Evolutionary conservation across 2,113 vertebrate genomes (phyloP), one percentile per base, ranked within the genome.

Genomic region (Lophura nycthemera): DNA sequence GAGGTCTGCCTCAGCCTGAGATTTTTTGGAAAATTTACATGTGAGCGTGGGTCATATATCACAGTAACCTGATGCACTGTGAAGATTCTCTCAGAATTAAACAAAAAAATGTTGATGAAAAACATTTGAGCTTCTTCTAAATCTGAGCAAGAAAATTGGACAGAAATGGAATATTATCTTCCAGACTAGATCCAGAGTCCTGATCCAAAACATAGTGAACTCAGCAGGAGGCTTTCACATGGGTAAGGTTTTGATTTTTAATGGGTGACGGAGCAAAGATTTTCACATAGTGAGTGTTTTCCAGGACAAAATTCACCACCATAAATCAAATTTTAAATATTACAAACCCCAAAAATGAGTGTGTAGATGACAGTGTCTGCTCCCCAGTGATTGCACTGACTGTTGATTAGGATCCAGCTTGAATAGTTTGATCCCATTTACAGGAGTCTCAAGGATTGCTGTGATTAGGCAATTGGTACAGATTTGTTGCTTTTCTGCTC

Each of bases 301-400:
- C 90, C 93, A 95, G 76, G 66, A 90, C 0, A 4, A 72, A 88
- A 54, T 81, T 92, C 94, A 52, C 52, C 61, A 22, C 90, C 76
- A 94, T 94, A 95, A 95, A 95, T 96, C 91, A 97, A 86, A 91
- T 0, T 0, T 77, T 90, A 54, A 97, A 95, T 88, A 75, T 94
- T 95, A 76, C 73, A 77, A 88, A 91, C n/a, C 36, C 79, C 76
- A 72, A 6, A 91, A 95, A 83, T 45, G 56, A 92, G 76, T 5
- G 0, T 91, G 95, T 83, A 95, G 69, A 96, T 88, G 84, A 76
- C 94, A 91, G 61, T 34, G 60, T 83, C 64, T 95, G 69, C 61
- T 95, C 94, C 76, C 89, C 88, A 72, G 88, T 61, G 91, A 48
- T 7, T 82, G 65, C 79, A 57, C 80, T 81, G 88, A 43, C 89